These are phyloP conservation scores for Chanos chanos DNA, from an alignment of 2,797 vertebrate genomes.

Conservation along the genomic window DNA sequence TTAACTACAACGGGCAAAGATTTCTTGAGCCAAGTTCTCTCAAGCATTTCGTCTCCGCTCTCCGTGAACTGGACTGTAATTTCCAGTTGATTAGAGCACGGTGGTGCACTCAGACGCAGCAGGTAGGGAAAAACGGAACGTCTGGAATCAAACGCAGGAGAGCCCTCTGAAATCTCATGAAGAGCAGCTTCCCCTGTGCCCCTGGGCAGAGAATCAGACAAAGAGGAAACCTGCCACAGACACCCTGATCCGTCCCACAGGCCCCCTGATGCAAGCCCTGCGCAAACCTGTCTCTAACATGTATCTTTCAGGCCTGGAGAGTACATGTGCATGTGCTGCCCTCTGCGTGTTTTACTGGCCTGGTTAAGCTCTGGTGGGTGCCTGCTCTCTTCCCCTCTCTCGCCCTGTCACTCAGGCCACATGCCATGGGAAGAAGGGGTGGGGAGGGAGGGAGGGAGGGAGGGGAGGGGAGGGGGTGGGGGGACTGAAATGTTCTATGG, in stretches of 20 bases:
- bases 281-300: constrained; percentile 64
- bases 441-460: too few species aligned
- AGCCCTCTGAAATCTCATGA: constrained; percentile 76
- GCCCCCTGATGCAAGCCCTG: constrained; percentile 77
- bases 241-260: constrained; percentile 71
- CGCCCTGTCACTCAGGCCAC: not conserved
- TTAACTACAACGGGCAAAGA: constrained; percentile 34
- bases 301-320: constrained; percentile 6
- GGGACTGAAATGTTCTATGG: too few species aligned
- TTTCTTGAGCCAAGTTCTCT: constrained; percentile 31
- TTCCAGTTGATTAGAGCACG: constrained; percentile 49
- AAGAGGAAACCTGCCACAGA: constrained; percentile 75
- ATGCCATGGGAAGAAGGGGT: too few species aligned
- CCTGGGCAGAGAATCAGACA: constrained; percentile 76
- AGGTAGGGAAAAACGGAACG: constrained; percentile 59
- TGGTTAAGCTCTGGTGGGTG: not conserved
- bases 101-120: constrained; percentile 31
- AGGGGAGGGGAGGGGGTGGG: too few species aligned
- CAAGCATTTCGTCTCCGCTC: constrained; percentile 2
- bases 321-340: constrained; percentile 11
- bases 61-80: constrained; percentile 41
- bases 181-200: constrained; percentile 69
- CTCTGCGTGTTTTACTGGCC: not conserved
- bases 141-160: constrained; percentile 74
- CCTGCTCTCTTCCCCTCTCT: not conserved